These are phyloP conservation scores for Parelbella ahira DNA, from an alignment of 2,888 invertebrate species.

Conservation along the genomic window DNA sequence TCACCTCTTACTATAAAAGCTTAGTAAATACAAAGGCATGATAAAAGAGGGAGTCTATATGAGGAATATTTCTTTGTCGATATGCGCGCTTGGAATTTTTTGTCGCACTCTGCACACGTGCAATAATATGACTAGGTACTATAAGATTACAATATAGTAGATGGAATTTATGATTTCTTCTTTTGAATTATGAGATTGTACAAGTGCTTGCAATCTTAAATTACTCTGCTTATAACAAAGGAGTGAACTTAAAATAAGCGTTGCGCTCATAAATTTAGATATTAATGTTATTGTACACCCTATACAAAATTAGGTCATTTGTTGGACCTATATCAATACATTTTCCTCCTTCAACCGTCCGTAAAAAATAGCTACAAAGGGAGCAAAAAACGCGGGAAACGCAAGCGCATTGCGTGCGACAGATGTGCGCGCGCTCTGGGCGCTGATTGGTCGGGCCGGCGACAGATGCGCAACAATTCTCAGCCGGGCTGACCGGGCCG, in stretches of 20 bases:
- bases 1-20: conserved; percentile 8
- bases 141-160: too few relatives aligned
- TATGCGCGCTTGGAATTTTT: conserved; percentile 9
- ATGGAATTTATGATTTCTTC: too few relatives aligned
- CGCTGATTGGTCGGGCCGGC: conserved; percentile 55
- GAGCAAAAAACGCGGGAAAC: conserved; percentile 55
- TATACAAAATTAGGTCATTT: conserved; percentile 20
- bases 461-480: conserved; percentile 53
- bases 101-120: conserved; percentile 5
- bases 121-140: too few relatives aligned
- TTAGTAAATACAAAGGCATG: background rate
- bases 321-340: conserved; percentile 6
- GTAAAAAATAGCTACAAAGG: conserved; percentile 57
- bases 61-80: conserved; percentile 14
- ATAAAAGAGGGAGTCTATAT: background rate
- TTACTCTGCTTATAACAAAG: too few relatives aligned
- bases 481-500: conserved; percentile 28
- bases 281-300: background rate
- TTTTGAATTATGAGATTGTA: too few relatives aligned
- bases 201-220: too few relatives aligned
- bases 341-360: conserved; percentile 26
- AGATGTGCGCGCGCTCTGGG: conserved; percentile 63
- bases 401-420: conserved; percentile 50
- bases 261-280: too few relatives aligned
- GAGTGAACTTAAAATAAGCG: too few relatives aligned